A percentile compares a stretch with the other conserved stretches of the same genome.
Conservation (phyloP, 2,113 vertebrate genomes). For the Electrona antarctica region DNA sequence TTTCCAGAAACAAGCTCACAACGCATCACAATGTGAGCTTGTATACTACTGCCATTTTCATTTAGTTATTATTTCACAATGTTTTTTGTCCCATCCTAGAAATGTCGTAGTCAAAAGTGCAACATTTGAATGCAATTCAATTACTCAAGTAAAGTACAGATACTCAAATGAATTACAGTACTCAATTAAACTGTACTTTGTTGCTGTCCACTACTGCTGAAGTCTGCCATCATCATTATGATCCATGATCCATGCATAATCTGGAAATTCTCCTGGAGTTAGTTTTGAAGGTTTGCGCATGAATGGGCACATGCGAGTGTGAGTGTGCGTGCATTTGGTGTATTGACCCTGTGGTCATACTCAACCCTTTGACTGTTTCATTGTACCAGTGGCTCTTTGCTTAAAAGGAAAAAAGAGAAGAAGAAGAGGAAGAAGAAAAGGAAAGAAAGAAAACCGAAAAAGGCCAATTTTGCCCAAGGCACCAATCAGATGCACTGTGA, state of each 20-base stretch:
- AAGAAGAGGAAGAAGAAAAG: neutral
- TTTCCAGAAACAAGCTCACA: too few species aligned
- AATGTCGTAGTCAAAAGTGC: too few species aligned
- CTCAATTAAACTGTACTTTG: too few species aligned
- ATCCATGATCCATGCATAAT: neutral
- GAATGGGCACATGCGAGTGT: neutral
- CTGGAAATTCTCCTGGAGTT: neutral
- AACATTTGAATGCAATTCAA: too few species aligned
- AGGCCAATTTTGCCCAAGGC: slow-evolving; percentile 36
- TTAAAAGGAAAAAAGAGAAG: slow-evolving; percentile 13
- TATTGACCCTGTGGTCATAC: slow-evolving; percentile 30
- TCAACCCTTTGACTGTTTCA: slow-evolving; percentile 44
- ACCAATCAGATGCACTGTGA: neutral
- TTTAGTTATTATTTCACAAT: too few species aligned
- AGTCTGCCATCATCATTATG: slow-evolving; percentile 6
- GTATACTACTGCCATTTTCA: too few species aligned
- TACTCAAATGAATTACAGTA: too few species aligned
- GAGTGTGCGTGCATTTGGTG: slow-evolving; percentile 1
- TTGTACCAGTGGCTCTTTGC: slow-evolving; percentile 23
- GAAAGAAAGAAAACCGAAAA: slow-evolving; percentile 6
- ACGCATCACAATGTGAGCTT: too few species aligned
- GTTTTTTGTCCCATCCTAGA: too few species aligned
- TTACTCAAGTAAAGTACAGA: too few species aligned
- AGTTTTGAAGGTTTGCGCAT: neutral
- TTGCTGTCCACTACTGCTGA: too few species aligned